Evolutionary conservation across 64 coral and sea anemone genomes (phyloP), one percentile per base, ranked within the genome.

Genomic region (Hydrozoanthus tunicans): DNA sequence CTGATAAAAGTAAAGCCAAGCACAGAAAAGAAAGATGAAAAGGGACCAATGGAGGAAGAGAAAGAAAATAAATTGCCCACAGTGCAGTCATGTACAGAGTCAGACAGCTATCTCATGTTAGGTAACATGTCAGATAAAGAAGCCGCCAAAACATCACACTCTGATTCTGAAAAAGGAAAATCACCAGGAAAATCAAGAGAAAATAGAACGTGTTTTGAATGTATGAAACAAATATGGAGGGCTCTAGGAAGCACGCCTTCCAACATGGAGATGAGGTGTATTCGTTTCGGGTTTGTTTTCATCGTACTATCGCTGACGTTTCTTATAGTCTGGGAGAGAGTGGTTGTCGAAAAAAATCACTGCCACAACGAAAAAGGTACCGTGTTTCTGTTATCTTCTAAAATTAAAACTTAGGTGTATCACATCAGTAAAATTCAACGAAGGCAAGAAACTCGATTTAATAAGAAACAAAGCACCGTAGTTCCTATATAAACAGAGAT

Each of bases 241-340:
- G 69, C 53, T 43, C 51, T 88, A 6, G 84, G 84, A 59, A 88
- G 69, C 26, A 74, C 12, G 2, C 84, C 84, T 5, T 88, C 69
- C 2, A 56, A 74, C 57, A 57, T 20, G n/a, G 84, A 88, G 25
- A 72, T 88, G 69, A 72, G 84, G 51, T 74, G 73, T 3, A 72
- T 72, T 13, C 69, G 84, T 6, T 12, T 88, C 9, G 84, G 84
- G 11, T 57, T 88, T 23, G 5, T 75, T 51, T 27, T 20, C 74
- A 51, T 75, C 6, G 8, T 88, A 74, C 68, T 88, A 4, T 70
- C 74, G 56, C 53, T 88, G 56, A 32, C 69, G 17, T 26, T 88
- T 12, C 69, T 88, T 5, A 12, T 88, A 10, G 9, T 75, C 68
- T 88, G 55, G 24, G 84, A 70, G 0, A 75, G 84, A 55, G 51